Evolutionary conservation across 92 coral and sea anemone genomes (phyloP), one percentile per base, ranked within the genome.

Genomic region (Parazoanthus darwini): DNA sequence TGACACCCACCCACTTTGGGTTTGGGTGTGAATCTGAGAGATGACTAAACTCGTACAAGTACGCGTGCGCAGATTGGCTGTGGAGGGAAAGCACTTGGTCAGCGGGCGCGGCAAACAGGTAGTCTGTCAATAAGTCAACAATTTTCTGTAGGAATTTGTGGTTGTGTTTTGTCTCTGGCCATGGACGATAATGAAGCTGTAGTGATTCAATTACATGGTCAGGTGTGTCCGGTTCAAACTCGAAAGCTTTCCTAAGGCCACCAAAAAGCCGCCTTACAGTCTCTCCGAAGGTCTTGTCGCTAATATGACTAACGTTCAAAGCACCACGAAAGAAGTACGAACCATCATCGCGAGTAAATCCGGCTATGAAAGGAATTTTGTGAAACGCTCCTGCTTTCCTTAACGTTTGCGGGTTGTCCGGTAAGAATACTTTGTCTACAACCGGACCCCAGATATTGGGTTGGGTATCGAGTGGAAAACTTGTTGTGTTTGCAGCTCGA

Each of bases 311-410:
- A 8, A 78, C 35, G 22, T 48, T 79, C n/a, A 3, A 29, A 11
- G 39, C 66, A 4, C 11, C 8, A 44, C 22, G 23, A 51, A 79
- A 9, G 22, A 79, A 79, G 74, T 90, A 93, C 10, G 86, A 83
- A 3, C 93, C 98, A 26, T 94, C 98, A 35, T 94, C 78, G n/a
- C 90, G 88, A 23, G 94, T 94, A 77, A 94, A 94, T 8, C 98
- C 98, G 44, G 90, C 80, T 38, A 94, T 91, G 23, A 94, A 79
- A 3, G 98, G 94, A 58, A 94, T 94, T 9, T 36, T 70, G 20
- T 81, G 23, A 77, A 88, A 92, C 20, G 86, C 65, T 10, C 93
- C 94, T 9, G 89, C 74, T 50, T 89, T 74, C 50, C 94, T 85
- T 42, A 94, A 90, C 38, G 88, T 91, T 67, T 77, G 85, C 6